Evolutionary conservation across 2,113 vertebrate species (phyloP).

Genomic region (Diphyllodes magnificus): DNA sequence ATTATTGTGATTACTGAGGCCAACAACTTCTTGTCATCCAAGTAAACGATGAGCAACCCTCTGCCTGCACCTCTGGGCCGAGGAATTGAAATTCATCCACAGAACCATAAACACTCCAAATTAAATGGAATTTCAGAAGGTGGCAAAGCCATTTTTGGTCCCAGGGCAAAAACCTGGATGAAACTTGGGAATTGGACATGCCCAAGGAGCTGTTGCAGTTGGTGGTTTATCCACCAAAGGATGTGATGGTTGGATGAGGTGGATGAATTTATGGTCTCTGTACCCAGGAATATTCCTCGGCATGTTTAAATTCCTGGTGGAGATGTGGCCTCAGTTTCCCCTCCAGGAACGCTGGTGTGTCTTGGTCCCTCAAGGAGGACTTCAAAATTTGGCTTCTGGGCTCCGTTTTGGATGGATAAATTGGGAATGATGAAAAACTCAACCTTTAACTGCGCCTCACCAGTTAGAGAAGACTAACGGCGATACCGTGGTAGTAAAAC

Average conservation of each 20-base stretch:
- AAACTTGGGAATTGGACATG: not conserved
- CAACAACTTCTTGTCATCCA: accelerated
- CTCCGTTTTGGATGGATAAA: not conserved
- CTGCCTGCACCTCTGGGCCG: not conserved
- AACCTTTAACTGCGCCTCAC: not conserved
- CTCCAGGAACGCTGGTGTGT: not conserved
- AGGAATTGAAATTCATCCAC: not conserved
- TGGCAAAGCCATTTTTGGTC: not conserved
- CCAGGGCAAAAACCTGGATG: not conserved
- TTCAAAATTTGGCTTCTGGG: not conserved
- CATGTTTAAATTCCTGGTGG: not conserved
- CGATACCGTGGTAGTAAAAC: accelerated
- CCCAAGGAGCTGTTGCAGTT: not conserved
- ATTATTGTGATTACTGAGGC: not conserved
- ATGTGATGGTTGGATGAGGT: accelerated
- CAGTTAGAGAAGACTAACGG: not conserved
- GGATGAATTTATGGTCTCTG: not conserved
- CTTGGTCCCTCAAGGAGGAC: not conserved
- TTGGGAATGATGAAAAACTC: not conserved
- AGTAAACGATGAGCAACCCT: not conserved
- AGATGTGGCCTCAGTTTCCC: not conserved
- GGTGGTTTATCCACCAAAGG: not conserved
- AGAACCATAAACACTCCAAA: not conserved
- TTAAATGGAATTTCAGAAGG: not conserved
- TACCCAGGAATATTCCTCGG: accelerated